These are phyloP conservation scores for Andrena fulva DNA, from an alignment of 2,888 invertebrate genomes.

Conservation along the genomic window DNA sequence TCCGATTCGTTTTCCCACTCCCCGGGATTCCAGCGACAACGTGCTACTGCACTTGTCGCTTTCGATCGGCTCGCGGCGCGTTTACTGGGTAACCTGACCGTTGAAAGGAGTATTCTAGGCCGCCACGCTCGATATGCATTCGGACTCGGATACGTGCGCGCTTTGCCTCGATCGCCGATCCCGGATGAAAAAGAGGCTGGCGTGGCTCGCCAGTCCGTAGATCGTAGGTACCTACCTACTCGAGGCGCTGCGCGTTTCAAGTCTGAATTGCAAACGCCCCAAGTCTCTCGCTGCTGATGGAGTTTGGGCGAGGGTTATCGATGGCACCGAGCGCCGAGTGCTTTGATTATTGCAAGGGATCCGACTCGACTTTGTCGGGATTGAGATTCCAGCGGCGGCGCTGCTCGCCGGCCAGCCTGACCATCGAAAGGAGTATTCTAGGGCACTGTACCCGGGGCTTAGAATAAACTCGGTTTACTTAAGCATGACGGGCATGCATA, in stretches of 20 bases:
- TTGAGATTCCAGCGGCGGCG: conserved; percentile 65
- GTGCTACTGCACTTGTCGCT: conserved; percentile 64
- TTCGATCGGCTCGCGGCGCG: conserved; percentile 56
- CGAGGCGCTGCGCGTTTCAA: background rate
- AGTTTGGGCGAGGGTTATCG: background rate
- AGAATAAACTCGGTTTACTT: conserved; percentile 81
- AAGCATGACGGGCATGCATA: conserved; percentile 82
- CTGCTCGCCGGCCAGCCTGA: conserved; percentile 71
- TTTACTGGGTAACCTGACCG: conserved; percentile 69
- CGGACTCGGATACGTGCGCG: conserved; percentile 33
- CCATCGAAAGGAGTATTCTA: conserved; percentile 79
- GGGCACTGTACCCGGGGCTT: conserved; percentile 78
- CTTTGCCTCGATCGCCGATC: conserved; percentile 10
- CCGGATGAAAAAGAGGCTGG: background rate
- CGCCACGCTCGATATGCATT: conserved; percentile 59
- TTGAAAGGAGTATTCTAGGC: conserved; percentile 75
- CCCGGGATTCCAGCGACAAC: conserved; percentile 54
- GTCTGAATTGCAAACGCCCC: no score
- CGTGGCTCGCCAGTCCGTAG: conserved; percentile 28
- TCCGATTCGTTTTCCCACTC: conserved; percentile 47
- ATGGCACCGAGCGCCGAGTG: background rate
- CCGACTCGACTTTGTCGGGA: conserved; percentile 53
- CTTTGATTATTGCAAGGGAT: conserved; percentile 21
- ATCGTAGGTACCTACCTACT: background rate
- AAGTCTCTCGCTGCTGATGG: background rate